Conservation (phyloP, 2,888 invertebrate genomes). For the Cantharis lateralis region DNA sequence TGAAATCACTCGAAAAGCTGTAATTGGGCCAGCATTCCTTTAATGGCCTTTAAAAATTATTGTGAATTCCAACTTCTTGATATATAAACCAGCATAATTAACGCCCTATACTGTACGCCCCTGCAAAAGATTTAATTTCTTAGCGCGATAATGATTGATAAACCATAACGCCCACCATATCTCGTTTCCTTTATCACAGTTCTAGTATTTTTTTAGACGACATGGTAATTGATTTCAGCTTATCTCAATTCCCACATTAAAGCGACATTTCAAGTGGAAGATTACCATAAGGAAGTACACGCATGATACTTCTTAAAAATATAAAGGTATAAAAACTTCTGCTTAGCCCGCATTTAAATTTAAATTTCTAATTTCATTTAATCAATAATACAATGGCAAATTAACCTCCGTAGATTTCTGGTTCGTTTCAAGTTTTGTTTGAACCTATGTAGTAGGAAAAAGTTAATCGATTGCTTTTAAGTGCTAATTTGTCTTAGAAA, state of each 20-base stretch:
- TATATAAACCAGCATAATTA: not conserved
- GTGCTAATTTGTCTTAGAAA: constrained; percentile 6
- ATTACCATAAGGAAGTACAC: constrained; percentile 13
- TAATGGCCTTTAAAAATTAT: not conserved
- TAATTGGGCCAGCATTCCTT: not conserved
- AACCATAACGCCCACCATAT: constrained; percentile 20
- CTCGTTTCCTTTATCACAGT: constrained; percentile 19
- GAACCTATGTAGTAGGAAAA: not conserved
- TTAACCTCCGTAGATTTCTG: constrained; percentile 48
- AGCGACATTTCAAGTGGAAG: not conserved
- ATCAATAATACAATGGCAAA: constrained; percentile 44
- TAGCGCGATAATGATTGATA: constrained; percentile 12
- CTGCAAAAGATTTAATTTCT: constrained; percentile 18
- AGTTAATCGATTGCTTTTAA: constrained; percentile 4
- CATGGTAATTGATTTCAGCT: not conserved
- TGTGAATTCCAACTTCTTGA: not conserved
- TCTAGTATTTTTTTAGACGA: not conserved
- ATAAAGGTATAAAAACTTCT: constrained; percentile 12
- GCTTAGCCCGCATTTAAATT: constrained; percentile 41
- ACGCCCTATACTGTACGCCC: constrained; percentile 21
- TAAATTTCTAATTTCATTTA: constrained; percentile 50
- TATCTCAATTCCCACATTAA: not conserved
- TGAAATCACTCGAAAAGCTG: not conserved
- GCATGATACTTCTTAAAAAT: constrained; percentile 6
- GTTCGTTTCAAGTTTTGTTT: constrained; percentile 35